A percentile compares a stretch with the other conserved stretches of the same genome.
phyloP scores from a whole-genome alignment of 2,888 invertebrate genomes.

The Nasonia oneida region DNA sequence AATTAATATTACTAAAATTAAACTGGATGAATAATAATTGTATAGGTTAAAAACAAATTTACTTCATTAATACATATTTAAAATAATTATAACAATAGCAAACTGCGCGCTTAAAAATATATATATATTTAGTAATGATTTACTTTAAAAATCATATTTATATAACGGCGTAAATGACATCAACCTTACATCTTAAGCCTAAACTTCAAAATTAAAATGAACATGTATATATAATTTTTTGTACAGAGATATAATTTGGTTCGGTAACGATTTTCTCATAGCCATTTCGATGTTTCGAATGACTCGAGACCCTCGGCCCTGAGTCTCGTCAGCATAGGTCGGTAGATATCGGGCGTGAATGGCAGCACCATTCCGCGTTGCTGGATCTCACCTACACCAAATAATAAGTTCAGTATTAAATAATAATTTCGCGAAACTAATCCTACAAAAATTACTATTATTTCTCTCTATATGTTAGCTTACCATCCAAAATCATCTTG shows the following conservation, averaged over 20 bases:
- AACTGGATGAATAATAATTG: background rate
- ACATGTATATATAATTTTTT: background rate
- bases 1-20: background rate
- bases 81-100: background rate
- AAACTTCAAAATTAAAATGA: background rate
- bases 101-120: background rate
- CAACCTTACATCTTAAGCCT: background rate
- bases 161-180: background rate
- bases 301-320: constrained; percentile 90
- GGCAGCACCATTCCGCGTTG: constrained; percentile 95
- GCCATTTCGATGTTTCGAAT: constrained; percentile 84
- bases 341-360: constrained; percentile 94
- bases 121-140: background rate
- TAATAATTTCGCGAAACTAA: too few species aligned
- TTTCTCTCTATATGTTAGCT: constrained; percentile 63
- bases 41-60: too few species aligned
- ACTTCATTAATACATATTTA: too few species aligned
- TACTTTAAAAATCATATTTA: background rate
- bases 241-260: background rate
- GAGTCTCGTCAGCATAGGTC: constrained; percentile 93
- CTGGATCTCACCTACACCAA: constrained; percentile 93
- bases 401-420: background rate
- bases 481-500: constrained; percentile 98
- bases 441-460: too few species aligned
- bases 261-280: constrained; percentile 61